phyloP scores from a whole-genome alignment of 2,888 invertebrate genomes.

The Camponotus fellah region DNA sequence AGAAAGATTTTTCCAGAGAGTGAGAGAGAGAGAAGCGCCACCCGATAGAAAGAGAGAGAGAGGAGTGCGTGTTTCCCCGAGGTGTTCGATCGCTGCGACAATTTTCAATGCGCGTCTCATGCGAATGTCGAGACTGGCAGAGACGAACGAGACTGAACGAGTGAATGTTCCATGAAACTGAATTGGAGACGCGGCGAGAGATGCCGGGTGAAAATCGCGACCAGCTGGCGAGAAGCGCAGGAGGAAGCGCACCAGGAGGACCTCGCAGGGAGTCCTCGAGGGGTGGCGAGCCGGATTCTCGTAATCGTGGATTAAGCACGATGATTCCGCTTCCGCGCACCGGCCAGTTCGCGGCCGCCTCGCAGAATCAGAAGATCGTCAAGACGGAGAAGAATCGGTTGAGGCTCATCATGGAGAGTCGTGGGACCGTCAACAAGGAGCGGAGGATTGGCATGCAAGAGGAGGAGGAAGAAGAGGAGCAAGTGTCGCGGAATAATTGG shows the following conservation, averaged over 20 bases:
- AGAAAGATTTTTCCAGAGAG: conserved; percentile 24
- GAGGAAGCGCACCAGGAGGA: conserved; percentile 48
- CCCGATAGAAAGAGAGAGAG: neutral
- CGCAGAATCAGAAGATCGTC: conserved; percentile 77
- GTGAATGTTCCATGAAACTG: conserved; percentile 42
- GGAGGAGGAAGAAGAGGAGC: conserved; percentile 44
- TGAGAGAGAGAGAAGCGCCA: conserved; percentile 10
- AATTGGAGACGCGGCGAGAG: conserved; percentile 26
- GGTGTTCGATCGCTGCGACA: conserved; percentile 22
- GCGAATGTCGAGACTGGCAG: neutral
- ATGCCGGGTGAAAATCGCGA: conserved; percentile 67
- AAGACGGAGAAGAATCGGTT: conserved; percentile 84
- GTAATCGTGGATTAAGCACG: conserved; percentile 41
- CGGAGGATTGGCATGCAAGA: conserved; percentile 65
- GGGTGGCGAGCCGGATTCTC: conserved; percentile 33
- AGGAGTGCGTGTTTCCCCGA: neutral
- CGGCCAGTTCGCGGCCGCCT: conserved; percentile 61
- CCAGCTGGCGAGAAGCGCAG: conserved; percentile 33
- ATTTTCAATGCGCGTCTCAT: conserved; percentile 30
- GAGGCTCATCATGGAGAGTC: conserved; percentile 78
- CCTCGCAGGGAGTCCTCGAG: conserved; percentile 27
- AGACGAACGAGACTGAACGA: neutral
- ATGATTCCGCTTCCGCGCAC: conserved; percentile 78
- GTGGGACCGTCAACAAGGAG: conserved; percentile 72
- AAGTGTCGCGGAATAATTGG: conserved; percentile 41